phyloP scores from a whole-genome alignment of 2,113 vertebrate species.

The Thalassoma bifasciatum region DNA sequence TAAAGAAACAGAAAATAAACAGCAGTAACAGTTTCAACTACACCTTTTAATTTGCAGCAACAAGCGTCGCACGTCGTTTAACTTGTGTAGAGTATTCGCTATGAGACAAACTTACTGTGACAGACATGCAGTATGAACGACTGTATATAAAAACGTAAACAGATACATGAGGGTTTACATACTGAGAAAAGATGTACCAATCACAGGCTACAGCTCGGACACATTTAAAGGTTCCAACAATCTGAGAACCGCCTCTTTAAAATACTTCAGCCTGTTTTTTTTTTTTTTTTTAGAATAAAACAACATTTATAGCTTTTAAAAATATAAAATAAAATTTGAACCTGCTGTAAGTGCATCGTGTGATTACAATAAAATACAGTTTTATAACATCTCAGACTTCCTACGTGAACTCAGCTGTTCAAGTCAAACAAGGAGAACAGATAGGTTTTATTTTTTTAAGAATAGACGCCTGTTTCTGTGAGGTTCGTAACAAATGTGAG shows the following conservation, averaged over 20 bases:
- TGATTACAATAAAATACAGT: conserved; percentile 58
- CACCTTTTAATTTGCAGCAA: conserved; percentile 78
- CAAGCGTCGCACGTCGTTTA: conserved; percentile 65
- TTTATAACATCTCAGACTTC: conserved; percentile 47
- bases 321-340: conserved; percentile 40
- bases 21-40: conserved; percentile 50
- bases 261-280: conserved; percentile 42
- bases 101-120: conserved; percentile 38
- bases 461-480: too few species aligned
- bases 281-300: conserved; percentile 48
- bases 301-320: conserved; percentile 20
- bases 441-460: not conserved
- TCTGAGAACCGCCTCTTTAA: conserved; percentile 41
- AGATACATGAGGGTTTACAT: conserved; percentile 83
- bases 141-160: conserved; percentile 74
- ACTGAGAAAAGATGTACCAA: conserved; percentile 81
- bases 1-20: not conserved
- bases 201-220: conserved; percentile 44
- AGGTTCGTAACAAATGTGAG: too few species aligned
- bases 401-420: conserved; percentile 32
- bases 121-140: conserved; percentile 58
- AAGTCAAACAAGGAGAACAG: conserved; percentile 22
- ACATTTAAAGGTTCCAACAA: conserved; percentile 8
- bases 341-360: conserved; percentile 70
- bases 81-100: conserved; percentile 19